Conservation (phyloP, 2,888 invertebrate species). For the Tachina lurida region DNA sequence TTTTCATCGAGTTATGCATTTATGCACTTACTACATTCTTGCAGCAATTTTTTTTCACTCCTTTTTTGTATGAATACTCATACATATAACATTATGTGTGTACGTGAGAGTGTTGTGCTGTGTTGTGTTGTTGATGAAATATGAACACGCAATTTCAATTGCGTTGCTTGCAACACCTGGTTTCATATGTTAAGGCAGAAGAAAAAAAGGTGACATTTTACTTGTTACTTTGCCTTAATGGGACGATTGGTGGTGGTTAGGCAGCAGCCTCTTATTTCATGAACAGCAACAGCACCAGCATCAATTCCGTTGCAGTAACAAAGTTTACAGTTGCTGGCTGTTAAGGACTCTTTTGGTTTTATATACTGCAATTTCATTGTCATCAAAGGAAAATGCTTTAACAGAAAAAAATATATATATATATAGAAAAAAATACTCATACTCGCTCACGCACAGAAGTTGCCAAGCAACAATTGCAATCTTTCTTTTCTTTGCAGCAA, state of each 20-base stretch:
- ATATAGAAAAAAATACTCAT: neutral
- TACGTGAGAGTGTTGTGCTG: too few species aligned
- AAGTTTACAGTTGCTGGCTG: conserved; percentile 55
- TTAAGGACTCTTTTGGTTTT: conserved; percentile 62
- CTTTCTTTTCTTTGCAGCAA: conserved; percentile 1
- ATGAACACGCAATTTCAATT: conserved; percentile 68
- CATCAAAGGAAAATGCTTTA: conserved; percentile 57
- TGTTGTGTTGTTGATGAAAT: conserved; percentile 36
- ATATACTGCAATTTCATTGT: conserved; percentile 55
- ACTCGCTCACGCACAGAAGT: conserved; percentile 42
- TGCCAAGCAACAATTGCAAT: conserved; percentile 59
- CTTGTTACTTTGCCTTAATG: conserved; percentile 41
- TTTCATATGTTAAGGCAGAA: conserved; percentile 17
- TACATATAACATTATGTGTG: neutral
- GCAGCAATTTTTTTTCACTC: neutral
- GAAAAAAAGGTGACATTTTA: conserved; percentile 52
- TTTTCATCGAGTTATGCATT: conserved; percentile 40
- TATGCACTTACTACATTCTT: neutral
- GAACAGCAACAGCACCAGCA: neutral
- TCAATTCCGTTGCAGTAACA: conserved; percentile 28
- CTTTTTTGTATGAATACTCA: neutral
- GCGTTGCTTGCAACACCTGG: conserved; percentile 65
- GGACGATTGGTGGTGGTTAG: conserved; percentile 21
- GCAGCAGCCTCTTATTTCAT: conserved; percentile 27
- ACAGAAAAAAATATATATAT: neutral